Evolutionary conservation across 2,797 vertebrate genomes (phyloP).

Genomic region (Tapera naevia): DNA sequence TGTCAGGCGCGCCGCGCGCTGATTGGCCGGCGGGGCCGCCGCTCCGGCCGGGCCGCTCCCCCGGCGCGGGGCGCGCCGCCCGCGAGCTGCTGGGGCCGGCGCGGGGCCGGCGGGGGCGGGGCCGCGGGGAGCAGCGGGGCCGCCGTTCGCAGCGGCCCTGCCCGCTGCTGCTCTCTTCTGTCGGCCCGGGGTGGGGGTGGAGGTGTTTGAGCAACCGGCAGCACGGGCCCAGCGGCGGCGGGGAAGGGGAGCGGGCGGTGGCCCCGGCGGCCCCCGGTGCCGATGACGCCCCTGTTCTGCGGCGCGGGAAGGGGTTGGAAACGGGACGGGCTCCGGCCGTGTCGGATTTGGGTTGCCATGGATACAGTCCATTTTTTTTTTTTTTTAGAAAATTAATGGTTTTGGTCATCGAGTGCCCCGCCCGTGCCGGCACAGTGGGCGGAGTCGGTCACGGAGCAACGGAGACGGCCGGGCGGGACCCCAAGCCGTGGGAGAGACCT

Average conservation of each 20-base stretch:
- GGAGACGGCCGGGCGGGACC: too few relatives aligned
- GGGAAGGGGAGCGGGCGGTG: neutral
- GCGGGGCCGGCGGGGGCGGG: neutral
- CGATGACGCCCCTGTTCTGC: too few relatives aligned
- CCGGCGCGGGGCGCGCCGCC: neutral
- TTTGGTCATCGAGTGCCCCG: neutral
- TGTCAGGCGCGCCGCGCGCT: neutral
- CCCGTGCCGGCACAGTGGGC: neutral
- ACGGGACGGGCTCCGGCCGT: neutral
- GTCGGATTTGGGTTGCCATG: neutral
- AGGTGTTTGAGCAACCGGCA: too few relatives aligned
- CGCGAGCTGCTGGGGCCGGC: neutral
- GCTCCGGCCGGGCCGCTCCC: neutral
- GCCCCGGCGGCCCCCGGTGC: too few relatives aligned
- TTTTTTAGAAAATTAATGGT: neutral
- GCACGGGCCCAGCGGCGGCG: too few relatives aligned
- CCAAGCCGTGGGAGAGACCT: neutral
- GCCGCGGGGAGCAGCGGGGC: too few relatives aligned
- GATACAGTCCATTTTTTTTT: neutral
- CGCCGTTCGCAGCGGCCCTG: neutral
- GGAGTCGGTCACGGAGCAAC: neutral
- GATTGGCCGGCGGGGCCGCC: fast-evolving
- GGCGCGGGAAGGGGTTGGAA: too few relatives aligned
- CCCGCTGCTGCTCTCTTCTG: neutral
- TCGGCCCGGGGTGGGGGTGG: too few relatives aligned